Base-by-base conservation (phyloP, 2,113 vertebrate species). In the Microcebus jonahi region DNA sequence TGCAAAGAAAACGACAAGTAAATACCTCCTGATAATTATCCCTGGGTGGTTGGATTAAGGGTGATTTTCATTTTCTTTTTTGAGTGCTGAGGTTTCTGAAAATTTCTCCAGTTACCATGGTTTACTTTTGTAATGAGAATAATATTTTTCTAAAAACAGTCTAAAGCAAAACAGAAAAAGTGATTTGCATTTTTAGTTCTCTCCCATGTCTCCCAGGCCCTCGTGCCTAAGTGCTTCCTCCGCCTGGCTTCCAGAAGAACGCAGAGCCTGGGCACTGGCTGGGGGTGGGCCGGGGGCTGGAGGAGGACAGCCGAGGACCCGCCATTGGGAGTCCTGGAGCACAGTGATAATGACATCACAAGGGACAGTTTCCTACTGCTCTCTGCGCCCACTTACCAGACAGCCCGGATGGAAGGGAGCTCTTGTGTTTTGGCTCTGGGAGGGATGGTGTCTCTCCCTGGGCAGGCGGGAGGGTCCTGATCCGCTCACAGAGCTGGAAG, bases 71-170 rank as follows among this genome's bases (percentile, higher is more conserved):
- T 87, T 83, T 91, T 76, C n/a, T 63, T 88, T 76, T 88, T 36
- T 71, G 63, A 71, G 76, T n/a, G 81, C 81, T 27, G 50, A 80
- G 70, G n/a, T 59, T 81, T 94, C 79, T 25, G 53, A 67, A 88
- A 67, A 77, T 71, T 81, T 95, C 92, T 93, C 87, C n/a, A 81
- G 70, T 67, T 65, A 65, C 65, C 53, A 2, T 71, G 29, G n/a
- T 84, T 93, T 96, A 79, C n/a, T 96, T 94, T 81, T 55, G 27
- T 84, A 84, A 97, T 93, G 94, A 92, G 65, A 90, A 89, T 67
- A 73, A 29, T 85, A 81, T 90, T 82, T 92, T 50, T 17, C 27
- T 55, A 63, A 50, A 92, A 93, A 77, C 53, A 39, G n/a, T 55
- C 25, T 71, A 57, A 71, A 94, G 73, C 9, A n/a, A 73, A 53